phyloP scores from a whole-genome alignment of 2,113 vertebrate genomes.

The Zosterops borbonicus region DNA sequence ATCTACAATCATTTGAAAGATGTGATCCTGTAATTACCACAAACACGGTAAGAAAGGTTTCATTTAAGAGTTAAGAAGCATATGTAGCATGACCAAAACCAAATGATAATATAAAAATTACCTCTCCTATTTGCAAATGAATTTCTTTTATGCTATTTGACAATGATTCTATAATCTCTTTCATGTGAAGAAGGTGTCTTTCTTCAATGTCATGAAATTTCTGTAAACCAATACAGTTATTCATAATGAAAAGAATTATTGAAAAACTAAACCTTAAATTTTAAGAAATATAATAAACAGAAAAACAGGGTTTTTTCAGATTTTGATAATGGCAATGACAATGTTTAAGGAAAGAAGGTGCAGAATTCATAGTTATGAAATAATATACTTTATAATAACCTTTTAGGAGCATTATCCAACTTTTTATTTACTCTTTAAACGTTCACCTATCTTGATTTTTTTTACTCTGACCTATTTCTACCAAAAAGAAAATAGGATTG shows the following conservation, averaged over 20 bases:
- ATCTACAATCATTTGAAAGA: neutral
- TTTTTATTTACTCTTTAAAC: neutral
- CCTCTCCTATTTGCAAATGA: conserved; percentile 58
- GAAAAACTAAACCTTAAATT: neutral
- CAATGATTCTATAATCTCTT: conserved; percentile 88
- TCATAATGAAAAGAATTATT: neutral
- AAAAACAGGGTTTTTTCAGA: neutral
- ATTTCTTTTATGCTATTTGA: conserved; percentile 87
- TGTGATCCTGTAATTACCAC: neutral
- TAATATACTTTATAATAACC: neutral
- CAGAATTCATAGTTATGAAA: neutral
- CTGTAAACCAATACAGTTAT: conserved; percentile 71
- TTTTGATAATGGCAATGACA: neutral
- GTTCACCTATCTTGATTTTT: neutral
- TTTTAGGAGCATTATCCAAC: neutral
- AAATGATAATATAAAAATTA: conserved; percentile 46
- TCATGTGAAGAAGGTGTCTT: conserved; percentile 86
- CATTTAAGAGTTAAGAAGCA: neutral
- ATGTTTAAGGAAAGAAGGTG: too few relatives aligned
- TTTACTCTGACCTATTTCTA: neutral
- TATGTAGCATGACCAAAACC: neutral
- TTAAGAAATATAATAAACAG: neutral
- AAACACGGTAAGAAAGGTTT: neutral
- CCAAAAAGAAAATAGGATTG: neutral
- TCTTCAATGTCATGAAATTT: conserved; percentile 96